Evolutionary conservation across 2,797 vertebrate genomes (phyloP), one percentile per base, ranked within the genome.

Genomic region (Meda fulgida): DNA sequence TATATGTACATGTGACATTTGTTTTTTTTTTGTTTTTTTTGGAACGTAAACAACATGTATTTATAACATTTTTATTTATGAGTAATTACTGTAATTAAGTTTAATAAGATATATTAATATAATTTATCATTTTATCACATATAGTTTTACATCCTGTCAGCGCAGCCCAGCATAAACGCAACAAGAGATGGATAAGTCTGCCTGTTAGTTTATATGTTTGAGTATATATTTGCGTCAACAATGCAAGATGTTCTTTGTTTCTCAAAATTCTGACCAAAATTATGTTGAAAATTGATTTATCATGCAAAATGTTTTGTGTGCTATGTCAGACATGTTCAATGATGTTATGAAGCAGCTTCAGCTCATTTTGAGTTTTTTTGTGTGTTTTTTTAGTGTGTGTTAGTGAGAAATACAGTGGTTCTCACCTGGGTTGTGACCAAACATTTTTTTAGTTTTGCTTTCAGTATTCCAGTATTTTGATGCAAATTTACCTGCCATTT

Each of bases 11-110:
- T 65, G 16, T 65, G 7, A 51, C 3, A 46, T 21, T 31, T 16
- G 0, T 34, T 36, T 18, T 21, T 31, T 16, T 0, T 34, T 36
- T 18, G 0, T 36, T 72, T 14, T 36, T 7, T 36, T 26, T 76
- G 19, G 38, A 82, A 53, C 76, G 46, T 55, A 77, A 18, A 60
- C 46, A 81, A 19, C n/a, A 72, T 82, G 7, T 9, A 73, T 48
- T 82, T 63, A n/a, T 66, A 46, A 7, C 14, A 16, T 80, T 67
- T 51, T 48, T 34, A 16, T 48, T 5, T 26, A 36, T 69, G 16
- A 70, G 31, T 70, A 1, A 70, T 55, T 48, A 65, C 18, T 18
- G 29, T 18, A 65, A 65, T 65, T 31, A 31, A 18, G 63, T 31
- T 65, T 18, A 63, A 29, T 46, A 26, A 31, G 58, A 29, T 1